Evolutionary conservation across 2,888 invertebrate genomes (phyloP), one percentile per base, ranked within the genome.

Genomic region (Conchocele bisecta): DNA sequence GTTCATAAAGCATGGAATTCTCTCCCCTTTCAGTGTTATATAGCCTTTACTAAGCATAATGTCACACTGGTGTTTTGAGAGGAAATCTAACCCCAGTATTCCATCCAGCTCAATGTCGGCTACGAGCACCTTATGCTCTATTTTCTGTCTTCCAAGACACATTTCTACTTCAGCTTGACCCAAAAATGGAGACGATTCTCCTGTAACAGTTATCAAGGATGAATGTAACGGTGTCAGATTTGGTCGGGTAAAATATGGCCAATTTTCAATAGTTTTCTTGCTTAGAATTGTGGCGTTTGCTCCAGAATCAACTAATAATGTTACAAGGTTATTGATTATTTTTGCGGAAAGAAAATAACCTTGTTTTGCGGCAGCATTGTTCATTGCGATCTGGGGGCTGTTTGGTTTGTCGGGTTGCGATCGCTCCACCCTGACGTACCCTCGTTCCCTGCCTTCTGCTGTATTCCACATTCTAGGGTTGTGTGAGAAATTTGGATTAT

Each of bases 21-120:
- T 51, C 0, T 67, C 37, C n/a, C 58, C 66, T 26, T 59, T 66
- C 20, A 66, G 53, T 15, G 13, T 22, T 20, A 59, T 24, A 35
- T 42, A 53, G 53, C 29, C 46, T 53, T 35, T 66, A 29, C 66
- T 66, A 29, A 57, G 46, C 6, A 65, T 63, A 6, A 63, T n/a
- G 37, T 54, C 54, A 54, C 63, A 63, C 17, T 57, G 57, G 20
- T 57, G 37, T 22, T 39, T 11, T 33, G 20, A 53, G 54, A 70
- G 44, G 39, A 70, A 70, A 46, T 64, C 70, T 20, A 70, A 33
- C 0, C 58, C 64, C 11, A 70, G 9, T 28, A 64, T 65, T 31
- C 39, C 46, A 59, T 58, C 59, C 33, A 46, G 53, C 24, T n/a
- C 26, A 29, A 61, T 39, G n/a, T 54, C 37, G 31, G 63, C 33